These are phyloP conservation scores for Lithophane semibrunnea DNA, from an alignment of 2,888 invertebrate species.

Conservation along the genomic window DNA sequence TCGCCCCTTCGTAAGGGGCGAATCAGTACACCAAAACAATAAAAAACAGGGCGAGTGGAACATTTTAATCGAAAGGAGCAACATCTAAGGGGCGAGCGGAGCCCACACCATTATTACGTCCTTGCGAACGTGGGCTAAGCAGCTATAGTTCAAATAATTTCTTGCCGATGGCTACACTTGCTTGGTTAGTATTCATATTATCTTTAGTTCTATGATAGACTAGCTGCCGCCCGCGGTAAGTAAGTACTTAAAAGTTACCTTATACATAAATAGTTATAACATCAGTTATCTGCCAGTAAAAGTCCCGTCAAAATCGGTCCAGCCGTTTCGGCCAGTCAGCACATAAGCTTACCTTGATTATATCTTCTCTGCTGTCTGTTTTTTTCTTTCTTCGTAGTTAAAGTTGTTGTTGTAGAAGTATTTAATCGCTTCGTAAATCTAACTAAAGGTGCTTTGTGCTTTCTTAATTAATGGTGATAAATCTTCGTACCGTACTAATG, in stretches of 20 bases:
- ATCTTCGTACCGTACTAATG: background rate
- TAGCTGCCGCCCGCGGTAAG: too few species aligned
- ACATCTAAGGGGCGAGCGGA: too few species aligned
- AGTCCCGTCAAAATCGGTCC: too few species aligned
- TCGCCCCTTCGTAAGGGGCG: too few species aligned
- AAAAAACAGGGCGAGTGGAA: too few species aligned
- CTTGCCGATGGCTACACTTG: background rate
- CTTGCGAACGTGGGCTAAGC: background rate
- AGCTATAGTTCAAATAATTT: slow-evolving; percentile 5
- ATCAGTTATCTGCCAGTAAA: too few species aligned
- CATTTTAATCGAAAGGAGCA: too few species aligned
- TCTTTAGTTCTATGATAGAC: background rate
- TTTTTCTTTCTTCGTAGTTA: background rate
- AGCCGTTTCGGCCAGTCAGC: background rate
- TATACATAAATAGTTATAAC: too few species aligned
- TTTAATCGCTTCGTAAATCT: background rate
- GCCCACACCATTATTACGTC: too few species aligned
- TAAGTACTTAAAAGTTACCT: too few species aligned
- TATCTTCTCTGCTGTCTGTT: background rate
- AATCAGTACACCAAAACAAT: too few species aligned
- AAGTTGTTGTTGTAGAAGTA: background rate
- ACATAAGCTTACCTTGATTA: background rate
- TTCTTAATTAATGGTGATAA: background rate
- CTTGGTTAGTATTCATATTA: background rate
- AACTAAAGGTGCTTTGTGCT: background rate